phyloP scores from a whole-genome alignment of 2,113 vertebrate species.

The Miniopterus natalensis region DNA sequence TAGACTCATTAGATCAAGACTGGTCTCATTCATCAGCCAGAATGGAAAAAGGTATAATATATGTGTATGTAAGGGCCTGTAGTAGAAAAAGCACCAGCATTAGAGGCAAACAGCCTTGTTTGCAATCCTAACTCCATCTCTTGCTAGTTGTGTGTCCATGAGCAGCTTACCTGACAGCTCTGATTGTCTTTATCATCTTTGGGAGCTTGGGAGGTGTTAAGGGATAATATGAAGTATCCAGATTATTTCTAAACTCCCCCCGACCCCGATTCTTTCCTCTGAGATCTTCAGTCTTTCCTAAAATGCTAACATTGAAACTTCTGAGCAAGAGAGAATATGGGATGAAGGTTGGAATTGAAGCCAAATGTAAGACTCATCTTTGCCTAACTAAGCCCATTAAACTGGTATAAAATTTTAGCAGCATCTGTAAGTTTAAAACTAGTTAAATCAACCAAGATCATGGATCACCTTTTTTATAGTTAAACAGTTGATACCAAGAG shows the following conservation, averaged over 20 bases:
- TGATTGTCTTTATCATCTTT: conserved; percentile 19
- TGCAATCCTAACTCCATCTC: not conserved
- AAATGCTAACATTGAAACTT: not conserved
- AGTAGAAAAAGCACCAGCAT: not conserved
- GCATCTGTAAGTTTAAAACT: not conserved
- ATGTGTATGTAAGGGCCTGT: not conserved
- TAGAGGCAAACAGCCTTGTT: not conserved
- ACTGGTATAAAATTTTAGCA: not conserved
- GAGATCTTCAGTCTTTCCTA: not conserved
- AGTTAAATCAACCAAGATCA: not conserved
- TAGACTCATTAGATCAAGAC: not conserved
- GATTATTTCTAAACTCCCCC: not conserved
- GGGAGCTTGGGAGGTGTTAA: not conserved
- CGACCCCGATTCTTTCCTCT: no score
- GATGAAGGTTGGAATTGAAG: not conserved
- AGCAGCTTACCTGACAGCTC: not conserved
- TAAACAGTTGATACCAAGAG: not conserved
- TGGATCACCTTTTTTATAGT: not conserved
- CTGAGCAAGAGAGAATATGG: not conserved
- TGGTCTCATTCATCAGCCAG: not conserved
- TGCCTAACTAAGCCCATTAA: not conserved
- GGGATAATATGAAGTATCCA: not conserved
- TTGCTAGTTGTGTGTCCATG: not conserved
- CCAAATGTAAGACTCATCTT: not conserved
- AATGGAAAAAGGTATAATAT: not conserved